Evolutionary conservation across 2,113 vertebrate species (phyloP).

Genomic region (Micromys minutus): DNA sequence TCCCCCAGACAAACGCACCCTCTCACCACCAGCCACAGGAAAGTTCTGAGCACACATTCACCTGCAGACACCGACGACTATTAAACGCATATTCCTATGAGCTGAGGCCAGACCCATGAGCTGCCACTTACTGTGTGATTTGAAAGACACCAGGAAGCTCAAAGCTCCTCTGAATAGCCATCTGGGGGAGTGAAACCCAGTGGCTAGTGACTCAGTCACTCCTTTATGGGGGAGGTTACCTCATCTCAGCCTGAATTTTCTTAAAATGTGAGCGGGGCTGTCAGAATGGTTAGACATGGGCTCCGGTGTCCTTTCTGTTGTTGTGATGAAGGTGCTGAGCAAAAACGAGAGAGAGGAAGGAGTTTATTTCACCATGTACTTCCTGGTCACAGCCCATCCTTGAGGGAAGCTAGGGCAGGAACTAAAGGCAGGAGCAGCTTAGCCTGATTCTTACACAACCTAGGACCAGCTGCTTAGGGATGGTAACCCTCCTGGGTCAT

Average conservation of each 20-base stretch:
- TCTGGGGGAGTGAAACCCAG: background rate
- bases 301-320: background rate
- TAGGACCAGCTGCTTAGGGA: background rate
- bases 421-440: background rate
- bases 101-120: background rate
- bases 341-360: background rate
- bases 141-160: conserved; percentile 4
- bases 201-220: background rate
- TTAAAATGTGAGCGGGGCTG: background rate
- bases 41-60: background rate
- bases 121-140: background rate
- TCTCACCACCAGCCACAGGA: background rate
- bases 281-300: too few relatives aligned
- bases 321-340: background rate
- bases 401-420: background rate
- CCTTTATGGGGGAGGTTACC: background rate
- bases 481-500: background rate
- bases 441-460: background rate
- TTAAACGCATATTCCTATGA: background rate
- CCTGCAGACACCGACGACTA: conserved; percentile 21
- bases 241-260: background rate
- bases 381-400: background rate
- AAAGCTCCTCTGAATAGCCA: background rate
- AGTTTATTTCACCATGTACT: background rate
- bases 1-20: background rate